Evolutionary conservation across 2,888 invertebrate genomes (phyloP).

Genomic region (Polyommatus icarus): DNA sequence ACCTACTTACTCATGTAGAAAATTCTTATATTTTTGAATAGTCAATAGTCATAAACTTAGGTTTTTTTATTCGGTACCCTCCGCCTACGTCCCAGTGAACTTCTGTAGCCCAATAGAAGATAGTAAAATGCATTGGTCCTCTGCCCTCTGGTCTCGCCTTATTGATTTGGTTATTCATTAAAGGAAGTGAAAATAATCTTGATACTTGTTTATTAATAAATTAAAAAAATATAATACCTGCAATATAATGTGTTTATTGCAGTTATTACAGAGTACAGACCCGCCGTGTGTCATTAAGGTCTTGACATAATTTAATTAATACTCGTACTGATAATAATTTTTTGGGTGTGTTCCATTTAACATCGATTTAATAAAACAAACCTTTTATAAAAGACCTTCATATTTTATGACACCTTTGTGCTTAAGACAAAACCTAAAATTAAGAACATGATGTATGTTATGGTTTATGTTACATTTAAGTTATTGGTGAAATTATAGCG

Average conservation of each 20-base stretch:
- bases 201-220: slow-evolving; percentile 35
- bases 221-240: neutral
- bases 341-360: neutral
- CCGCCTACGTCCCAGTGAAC: neutral
- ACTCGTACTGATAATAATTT: neutral
- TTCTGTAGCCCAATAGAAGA: slow-evolving; percentile 27
- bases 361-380: neutral
- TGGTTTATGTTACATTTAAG: slow-evolving; percentile 8
- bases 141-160: slow-evolving; percentile 44
- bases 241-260: neutral
- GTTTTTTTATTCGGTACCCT: slow-evolving; percentile 5
- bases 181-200: slow-evolving; percentile 34
- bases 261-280: neutral
- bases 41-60: neutral
- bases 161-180: slow-evolving; percentile 46
- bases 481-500: neutral
- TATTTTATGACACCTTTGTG: neutral
- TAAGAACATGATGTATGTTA: neutral
- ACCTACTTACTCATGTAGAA: neutral
- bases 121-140: slow-evolving; percentile 45
- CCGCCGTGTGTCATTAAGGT: neutral
- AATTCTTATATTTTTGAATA: neutral
- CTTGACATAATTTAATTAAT: neutral
- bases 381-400: neutral
- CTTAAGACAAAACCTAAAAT: neutral